Base-by-base conservation (phyloP, 2,113 vertebrate species). In the Clinocottus analis region DNA sequence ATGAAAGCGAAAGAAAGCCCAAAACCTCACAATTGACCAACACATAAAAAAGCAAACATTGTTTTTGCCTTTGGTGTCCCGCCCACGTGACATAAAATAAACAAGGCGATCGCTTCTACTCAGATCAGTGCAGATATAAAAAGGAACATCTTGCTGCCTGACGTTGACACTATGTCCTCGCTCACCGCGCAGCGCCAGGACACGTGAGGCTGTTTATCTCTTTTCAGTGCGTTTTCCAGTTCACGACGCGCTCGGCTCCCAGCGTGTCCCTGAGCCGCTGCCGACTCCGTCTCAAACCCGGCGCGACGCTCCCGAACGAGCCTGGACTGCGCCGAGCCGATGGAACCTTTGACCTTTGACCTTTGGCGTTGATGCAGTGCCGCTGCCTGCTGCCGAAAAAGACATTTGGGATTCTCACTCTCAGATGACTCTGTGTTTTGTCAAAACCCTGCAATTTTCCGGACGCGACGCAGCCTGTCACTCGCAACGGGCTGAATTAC, bases 341-440 rank as follows among this genome's bases (percentile, higher is more conserved):
- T 80, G 75, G 81, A 89, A 91, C 92, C 85, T 84, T 65, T 86
- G 85, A 90, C 90, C 87, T 88, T 83, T 74, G 85, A 91, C 91
- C 87, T 88, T 83, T 74, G n/a, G 35, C 55, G 39, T 55, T 80
- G 84, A 89, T 69, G 35, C 27, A 77, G 62, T 39, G 59, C 58
- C 12, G 41, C 61, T 71, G 35, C 66, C 3, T 43, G n/a, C 47
- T 75, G 88, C 89, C 87, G 93, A 88, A 45, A 85, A 79, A 78
- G 59, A 90, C 88, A 90, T 72, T 77, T 56, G 65, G 74, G 83
- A 58, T 45, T 70, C 62, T 79, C 39, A 33, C 39, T 85, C 69
- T 88, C 68, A 66, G 37, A 82, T 88, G 85, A 91, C 53, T 90
- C 82, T 87, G 68, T 87, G 77, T 91, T 93, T 88, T 89, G 75